Evolutionary conservation across 2,113 vertebrate species (phyloP).

Genomic region (Phasianus colchicus): DNA sequence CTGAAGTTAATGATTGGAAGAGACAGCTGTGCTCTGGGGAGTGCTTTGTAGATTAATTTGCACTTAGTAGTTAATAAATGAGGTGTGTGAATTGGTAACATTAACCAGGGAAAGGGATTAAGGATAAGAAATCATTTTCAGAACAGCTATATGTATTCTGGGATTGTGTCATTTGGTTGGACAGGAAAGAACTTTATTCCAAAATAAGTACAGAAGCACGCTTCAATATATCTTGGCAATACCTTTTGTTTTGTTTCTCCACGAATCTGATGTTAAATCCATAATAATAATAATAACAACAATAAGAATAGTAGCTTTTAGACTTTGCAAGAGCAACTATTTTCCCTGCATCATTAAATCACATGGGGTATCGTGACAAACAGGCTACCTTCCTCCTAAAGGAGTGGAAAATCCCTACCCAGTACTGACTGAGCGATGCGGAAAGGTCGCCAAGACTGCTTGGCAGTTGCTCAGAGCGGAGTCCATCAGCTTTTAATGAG

Average conservation of each 20-base stretch:
- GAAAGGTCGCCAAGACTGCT: neutral
- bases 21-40: neutral
- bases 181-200: neutral
- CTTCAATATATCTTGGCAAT: neutral
- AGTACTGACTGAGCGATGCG: neutral
- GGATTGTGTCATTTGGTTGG: neutral
- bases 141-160: accelerated
- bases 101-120: neutral
- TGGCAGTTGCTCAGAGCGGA: neutral
- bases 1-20: neutral
- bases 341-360: neutral
- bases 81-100: neutral
- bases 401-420: neutral
- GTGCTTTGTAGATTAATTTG: neutral
- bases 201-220: accelerated
- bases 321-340: neutral
- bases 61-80: neutral
- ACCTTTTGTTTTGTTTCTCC: neutral
- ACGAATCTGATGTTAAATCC: neutral
- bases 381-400: neutral
- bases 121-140: neutral
- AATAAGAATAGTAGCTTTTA: neutral
- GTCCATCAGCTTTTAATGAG: neutral
- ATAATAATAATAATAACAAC: neutral
- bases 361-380: accelerated